Percentiles rank a stretch among this genome's conserved stretches.
Evolutionary conservation across 2,888 invertebrate species (phyloP).

Genomic region (Dolichopus griseipennis): DNA sequence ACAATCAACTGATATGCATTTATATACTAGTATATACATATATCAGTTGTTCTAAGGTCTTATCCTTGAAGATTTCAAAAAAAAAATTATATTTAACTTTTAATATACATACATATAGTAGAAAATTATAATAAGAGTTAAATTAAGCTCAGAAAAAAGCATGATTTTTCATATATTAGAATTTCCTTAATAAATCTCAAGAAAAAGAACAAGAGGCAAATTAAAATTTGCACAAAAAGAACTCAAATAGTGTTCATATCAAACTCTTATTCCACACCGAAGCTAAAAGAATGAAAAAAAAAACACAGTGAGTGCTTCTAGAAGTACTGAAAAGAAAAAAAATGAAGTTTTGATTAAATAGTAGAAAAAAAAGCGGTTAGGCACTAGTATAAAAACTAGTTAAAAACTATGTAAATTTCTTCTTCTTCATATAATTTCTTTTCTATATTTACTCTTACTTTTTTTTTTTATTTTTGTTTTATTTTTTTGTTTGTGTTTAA

Average conservation of each 20-base stretch:
- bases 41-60: not conserved
- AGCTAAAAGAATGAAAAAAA: no score
- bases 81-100: not conserved
- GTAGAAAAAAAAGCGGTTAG: not conserved
- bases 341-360: not conserved
- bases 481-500: not conserved
- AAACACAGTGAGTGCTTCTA: no score
- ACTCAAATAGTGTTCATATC: no score
- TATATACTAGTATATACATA: no score
- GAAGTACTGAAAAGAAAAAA: no score
- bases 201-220: not conserved
- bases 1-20: no score
- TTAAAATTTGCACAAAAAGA: no score
- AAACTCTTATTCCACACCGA: no score
- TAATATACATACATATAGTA: not conserved
- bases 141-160: not conserved
- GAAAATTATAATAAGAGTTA: not conserved
- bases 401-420: not conserved
- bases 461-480: not conserved
- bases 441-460: not conserved
- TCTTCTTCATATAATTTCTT: not conserved
- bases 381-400: not conserved
- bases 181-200: not conserved
- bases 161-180: not conserved
- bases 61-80: not conserved